Evolutionary conservation across 2,113 vertebrate species (phyloP).

Genomic region (Irena cyanogastra): DNA sequence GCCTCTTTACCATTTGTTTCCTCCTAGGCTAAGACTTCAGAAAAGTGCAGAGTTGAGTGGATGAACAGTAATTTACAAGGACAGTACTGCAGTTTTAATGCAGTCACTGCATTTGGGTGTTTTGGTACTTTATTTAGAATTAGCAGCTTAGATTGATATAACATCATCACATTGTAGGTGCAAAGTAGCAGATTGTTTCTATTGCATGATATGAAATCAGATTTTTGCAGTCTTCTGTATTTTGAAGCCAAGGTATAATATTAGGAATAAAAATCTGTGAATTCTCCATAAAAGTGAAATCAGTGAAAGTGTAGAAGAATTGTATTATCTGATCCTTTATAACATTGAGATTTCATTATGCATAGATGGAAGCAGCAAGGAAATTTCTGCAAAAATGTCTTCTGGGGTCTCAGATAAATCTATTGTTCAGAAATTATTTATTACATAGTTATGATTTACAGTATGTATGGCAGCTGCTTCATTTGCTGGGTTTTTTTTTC

Average conservation of each 20-base stretch:
- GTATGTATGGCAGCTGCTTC: not conserved
- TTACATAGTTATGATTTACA: not conserved
- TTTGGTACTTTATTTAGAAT: not conserved
- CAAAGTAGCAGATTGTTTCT: not conserved
- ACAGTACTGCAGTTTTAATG: not conserved
- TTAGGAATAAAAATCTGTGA: not conserved
- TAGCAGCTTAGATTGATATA: not conserved
- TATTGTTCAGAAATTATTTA: not conserved
- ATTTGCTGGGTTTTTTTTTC: not conserved
- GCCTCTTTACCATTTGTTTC: not conserved
- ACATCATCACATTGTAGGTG: accelerated
- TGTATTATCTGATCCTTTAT: not conserved
- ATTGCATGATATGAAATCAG: not conserved
- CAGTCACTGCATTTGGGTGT: not conserved
- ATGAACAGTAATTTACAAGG: not conserved
- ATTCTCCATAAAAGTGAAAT: not conserved
- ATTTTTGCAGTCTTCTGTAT: not conserved
- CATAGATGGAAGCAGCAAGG: not conserved
- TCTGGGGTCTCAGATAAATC: not conserved
- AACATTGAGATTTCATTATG: not conserved
- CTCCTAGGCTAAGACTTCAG: not conserved
- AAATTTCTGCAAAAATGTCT: not conserved
- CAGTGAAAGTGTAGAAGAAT: not conserved
- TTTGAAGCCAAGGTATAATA: not conserved
- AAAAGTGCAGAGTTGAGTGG: not conserved